phyloP scores from a whole-genome alignment of 2,113 vertebrate genomes.

The Lagopus leucura region DNA sequence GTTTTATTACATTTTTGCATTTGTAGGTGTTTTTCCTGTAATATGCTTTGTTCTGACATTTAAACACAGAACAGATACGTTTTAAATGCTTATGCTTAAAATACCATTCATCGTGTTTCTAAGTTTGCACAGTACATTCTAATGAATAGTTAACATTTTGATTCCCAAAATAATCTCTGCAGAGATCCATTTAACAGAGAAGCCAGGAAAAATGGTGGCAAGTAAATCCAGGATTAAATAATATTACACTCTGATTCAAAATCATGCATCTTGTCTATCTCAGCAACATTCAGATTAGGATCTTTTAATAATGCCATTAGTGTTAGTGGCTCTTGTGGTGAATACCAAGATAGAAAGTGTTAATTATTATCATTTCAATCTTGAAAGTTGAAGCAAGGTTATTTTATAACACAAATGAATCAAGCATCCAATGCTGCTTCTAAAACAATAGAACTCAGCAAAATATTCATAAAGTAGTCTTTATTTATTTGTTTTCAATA shows the following conservation, averaged over 20 bases:
- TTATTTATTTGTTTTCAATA: constrained; percentile 37
- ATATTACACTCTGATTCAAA: constrained; percentile 43
- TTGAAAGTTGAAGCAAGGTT: constrained; percentile 44
- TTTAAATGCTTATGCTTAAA: constrained; percentile 60
- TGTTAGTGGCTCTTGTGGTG: constrained; percentile 33
- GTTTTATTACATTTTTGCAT: constrained; percentile 64
- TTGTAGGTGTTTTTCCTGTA: constrained; percentile 69
- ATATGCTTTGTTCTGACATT: constrained; percentile 71
- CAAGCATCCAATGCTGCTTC: constrained; percentile 18
- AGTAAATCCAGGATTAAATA: constrained; percentile 64
- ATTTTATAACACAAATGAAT: constrained; percentile 31
- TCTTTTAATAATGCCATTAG: constrained; percentile 57
- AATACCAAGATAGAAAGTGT: constrained; percentile 57
- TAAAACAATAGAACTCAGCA: neutral
- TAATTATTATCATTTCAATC: constrained; percentile 53
- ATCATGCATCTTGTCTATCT: constrained; percentile 4
- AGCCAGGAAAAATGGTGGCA: constrained; percentile 61
- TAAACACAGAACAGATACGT: constrained; percentile 63
- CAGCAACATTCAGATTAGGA: constrained; percentile 49
- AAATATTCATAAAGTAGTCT: constrained; percentile 19
- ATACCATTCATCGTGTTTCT: constrained; percentile 58
- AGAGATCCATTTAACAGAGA: constrained; percentile 53
- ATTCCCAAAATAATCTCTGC: constrained; percentile 56
- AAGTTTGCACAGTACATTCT: constrained; percentile 53
- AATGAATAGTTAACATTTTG: constrained; percentile 66